Base-by-base conservation (phyloP, 2,113 vertebrate species). In the Suricata suricatta region DNA sequence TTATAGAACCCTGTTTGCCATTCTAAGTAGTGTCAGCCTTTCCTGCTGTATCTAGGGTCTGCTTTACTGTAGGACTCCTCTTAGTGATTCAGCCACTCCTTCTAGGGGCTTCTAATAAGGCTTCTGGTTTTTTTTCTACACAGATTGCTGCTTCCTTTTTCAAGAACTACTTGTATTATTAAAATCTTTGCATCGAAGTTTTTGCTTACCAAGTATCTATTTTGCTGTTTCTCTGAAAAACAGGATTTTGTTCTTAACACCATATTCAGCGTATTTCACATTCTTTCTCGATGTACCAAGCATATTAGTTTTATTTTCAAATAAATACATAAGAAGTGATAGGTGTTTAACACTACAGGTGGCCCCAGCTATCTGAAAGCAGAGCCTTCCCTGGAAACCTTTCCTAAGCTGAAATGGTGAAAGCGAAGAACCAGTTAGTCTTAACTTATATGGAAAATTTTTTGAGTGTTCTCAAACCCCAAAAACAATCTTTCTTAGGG, bases 181-280 rank as follows among this genome's bases (percentile, higher is more conserved):
- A 64, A 47, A 80, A 23, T 5, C 17, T 92, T 96, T 74, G 35
- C 52, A 10, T 69, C 19, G 50, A 4, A 8, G n/a, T 35, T 88
- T 90, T 91, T n/a, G 82, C 16, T 47, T 50, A 76, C 27, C 21
- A 57, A 38, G 54, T 69, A 52, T 88, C 47, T 91, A 50, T n/a
- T 80, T 97, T 66, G 52, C 33, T 38, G 7, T 66, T 97, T 93
- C 79, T 76, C 44, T 85, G 41, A 69, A 74, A 93, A 69, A 10
- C n/a, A 31, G 80, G 72, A 66, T 86, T 57, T 82, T 88, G 10
- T 81, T 72, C 41, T 63, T 71, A 92, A 41, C 23, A 76, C 27
- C 10, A 11, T 41, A 38, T 50, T 47, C 27, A 88, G 25, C 64
- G 14, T 79, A 6, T 68, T 90, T 77, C 54, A 7, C 60, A 33